Evolutionary conservation across 2,797 vertebrate species (phyloP), one percentile per base, ranked within the genome.

Genomic region (Hipposideros larvatus): DNA sequence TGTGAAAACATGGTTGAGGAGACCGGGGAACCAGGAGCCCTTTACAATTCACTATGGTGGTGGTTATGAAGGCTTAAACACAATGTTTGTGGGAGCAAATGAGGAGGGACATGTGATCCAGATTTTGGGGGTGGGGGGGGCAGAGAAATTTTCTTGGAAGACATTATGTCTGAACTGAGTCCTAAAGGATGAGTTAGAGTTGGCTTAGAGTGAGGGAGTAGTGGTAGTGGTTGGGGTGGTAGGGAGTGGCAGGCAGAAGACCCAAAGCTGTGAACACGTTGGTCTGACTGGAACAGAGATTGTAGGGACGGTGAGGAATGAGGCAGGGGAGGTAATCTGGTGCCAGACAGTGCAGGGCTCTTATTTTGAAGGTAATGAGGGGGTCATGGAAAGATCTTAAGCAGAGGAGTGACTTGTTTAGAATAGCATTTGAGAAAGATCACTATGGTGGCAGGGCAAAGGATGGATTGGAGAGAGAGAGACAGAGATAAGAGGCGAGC

Each of bases 351-450:
- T 59, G 2, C 28, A 79, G 46, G 66, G 55, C 68, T 79, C 13
- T 85, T 53, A 43, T 8, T 34, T 66, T 85, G 31, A 94, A 53
- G n/a, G 21, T 63, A 31, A 87, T 90, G 34, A 65, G 53, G 26
- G 31, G 34, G 19, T 68, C 73, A 43, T 4, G 19, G 65, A 51
- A 83, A 63, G 90, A 91, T 53, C n/a, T 82, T 31, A 74, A 28
- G 34, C 18, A 82, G 80, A 78, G 63, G 55, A 73, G 16, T 65
- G 31, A 31, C 65, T 95, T 86, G 51, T 89, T 94, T 37, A 90
- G 66, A 83, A 73, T 15, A 77, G 34, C 57, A 14, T 85, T 92
- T 87, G 46, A 74, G 57, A 74, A 86, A 86, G 79, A 87, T 84
- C 66, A 18, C 37, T 91, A 0, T 89, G 63, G 31, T 90, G 70